Evolutionary conservation across 2,113 vertebrate species (phyloP).

Genomic region (Mastomys coucha): DNA sequence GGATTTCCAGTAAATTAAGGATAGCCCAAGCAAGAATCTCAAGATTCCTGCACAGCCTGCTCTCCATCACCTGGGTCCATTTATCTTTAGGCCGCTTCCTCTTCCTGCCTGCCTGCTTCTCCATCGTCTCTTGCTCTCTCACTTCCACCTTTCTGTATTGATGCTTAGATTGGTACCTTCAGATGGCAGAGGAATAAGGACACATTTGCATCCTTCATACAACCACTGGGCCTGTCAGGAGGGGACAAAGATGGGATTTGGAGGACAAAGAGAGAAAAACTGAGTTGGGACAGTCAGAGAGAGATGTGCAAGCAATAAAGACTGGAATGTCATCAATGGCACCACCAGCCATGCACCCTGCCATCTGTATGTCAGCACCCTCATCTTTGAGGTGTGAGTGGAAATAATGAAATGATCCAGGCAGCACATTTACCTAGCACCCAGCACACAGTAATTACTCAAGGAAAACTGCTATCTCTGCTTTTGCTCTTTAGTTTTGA

Average conservation of each 20-base stretch:
- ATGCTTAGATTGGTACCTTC: background rate
- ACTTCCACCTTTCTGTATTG: background rate
- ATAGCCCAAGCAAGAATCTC: background rate
- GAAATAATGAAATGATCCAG: accelerated
- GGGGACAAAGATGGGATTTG: background rate
- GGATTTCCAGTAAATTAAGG: background rate
- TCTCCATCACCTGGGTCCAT: background rate
- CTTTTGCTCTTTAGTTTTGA: background rate
- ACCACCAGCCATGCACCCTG: background rate
- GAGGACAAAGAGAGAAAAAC: background rate
- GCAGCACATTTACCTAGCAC: background rate
- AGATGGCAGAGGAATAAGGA: background rate
- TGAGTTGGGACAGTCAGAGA: background rate
- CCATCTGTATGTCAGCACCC: background rate
- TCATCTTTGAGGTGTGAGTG: background rate
- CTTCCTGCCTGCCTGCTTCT: background rate
- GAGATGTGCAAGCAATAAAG: background rate
- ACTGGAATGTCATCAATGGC: background rate
- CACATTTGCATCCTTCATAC: background rate
- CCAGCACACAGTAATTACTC: accelerated
- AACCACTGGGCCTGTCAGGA: background rate
- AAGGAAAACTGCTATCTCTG: background rate
- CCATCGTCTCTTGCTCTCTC: background rate
- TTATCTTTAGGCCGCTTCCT: background rate
- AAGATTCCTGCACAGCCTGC: background rate